Evolutionary conservation across 64 coral and sea anemone genomes (phyloP), one percentile per base, ranked within the genome.

Genomic region (Anthopleura sola): DNA sequence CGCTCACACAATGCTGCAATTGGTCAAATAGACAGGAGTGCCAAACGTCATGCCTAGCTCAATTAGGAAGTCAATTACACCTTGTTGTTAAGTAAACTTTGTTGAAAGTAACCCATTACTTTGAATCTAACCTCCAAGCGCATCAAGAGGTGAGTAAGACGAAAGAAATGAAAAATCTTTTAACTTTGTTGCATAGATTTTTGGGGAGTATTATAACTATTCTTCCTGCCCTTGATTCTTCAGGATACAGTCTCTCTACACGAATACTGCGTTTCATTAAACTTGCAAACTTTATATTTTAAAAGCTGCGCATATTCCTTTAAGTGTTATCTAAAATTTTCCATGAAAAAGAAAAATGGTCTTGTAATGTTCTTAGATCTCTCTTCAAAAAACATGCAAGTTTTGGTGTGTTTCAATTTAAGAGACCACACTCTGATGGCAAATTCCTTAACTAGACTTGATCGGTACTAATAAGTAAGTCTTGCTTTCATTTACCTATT

Each of bases 21-120:
- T 71, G 66, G 66, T 34, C 66, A 31, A 28, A 71, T 34, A 71
- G 66, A 28, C 66, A 31, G 20, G 34, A 71, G 29, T 71, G 66
- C 28, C 66, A 71, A 71, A 71, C 66, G 28, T 34, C 66, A 34
- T 71, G 15, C 26, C 2, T n/a, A 8, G 11, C 66, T 71, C 66
- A 71, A 71, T 71, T 71, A 71, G n/a, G 66, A 71, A 71, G 66
- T 71, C 66, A 71, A 71, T 71, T 71, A 71, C 2, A 3, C 15
- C 28, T 71, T 71, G 66, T 71, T 71, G 28, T 71, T 13, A 71
- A 71, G 66, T 71, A 32, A 71, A 71, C 29, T n/a, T 32, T 28
- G 26, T 32, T 32, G 14, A 71, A 71, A 71, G 14, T 34, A n/a
- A 13, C 66, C 29, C 13, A 71, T 31, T 32, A 26, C 66, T 33